Percentiles rank a stretch among this genome's conserved stretches.
These are phyloP conservation scores for Meloidogyne exigua DNA, from an alignment of 1,140 invertebrate species.

Conservation along the genomic window DNA sequence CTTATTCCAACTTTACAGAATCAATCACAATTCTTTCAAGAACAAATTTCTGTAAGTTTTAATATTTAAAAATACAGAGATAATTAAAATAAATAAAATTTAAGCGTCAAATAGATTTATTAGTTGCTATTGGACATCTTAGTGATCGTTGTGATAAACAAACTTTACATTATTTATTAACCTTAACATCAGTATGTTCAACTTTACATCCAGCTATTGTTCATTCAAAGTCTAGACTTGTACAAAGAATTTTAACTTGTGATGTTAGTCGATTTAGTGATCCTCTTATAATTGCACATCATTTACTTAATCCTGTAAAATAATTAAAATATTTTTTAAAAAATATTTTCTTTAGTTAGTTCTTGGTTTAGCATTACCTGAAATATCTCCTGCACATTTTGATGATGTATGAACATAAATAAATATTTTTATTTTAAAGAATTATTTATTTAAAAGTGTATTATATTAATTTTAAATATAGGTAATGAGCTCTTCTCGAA, in stretches of 20 bases:
- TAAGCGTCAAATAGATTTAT: constrained; percentile 59
- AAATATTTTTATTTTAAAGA: constrained; percentile 12
- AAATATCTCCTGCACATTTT: constrained; percentile 56
- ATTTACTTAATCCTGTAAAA: constrained; percentile 52
- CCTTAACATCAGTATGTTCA: constrained; percentile 46
- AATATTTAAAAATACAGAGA: not conserved
- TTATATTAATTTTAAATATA: not conserved
- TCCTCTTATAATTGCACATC: constrained; percentile 47
- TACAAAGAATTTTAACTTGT: constrained; percentile 58
- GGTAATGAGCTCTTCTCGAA: constrained; percentile 47
- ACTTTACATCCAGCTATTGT: constrained; percentile 58
- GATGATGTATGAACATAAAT: too few relatives aligned
- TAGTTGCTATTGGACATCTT: constrained; percentile 53
- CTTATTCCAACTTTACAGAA: constrained; percentile 49
- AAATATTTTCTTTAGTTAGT: constrained; percentile 35
- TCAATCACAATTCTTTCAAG: constrained; percentile 53
- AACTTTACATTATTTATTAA: constrained; percentile 51
- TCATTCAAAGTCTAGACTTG: constrained; percentile 57
- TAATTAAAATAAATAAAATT: constrained; percentile 11
- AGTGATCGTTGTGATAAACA: constrained; percentile 58
- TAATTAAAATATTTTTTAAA: not conserved
- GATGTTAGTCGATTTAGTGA: constrained; percentile 54
- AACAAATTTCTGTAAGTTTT: constrained; percentile 51
- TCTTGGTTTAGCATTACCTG: constrained; percentile 46
- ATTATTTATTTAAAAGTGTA: not conserved